Base-by-base conservation (phyloP, 2,113 vertebrate genomes). In the Boulengeromyrus knoepffleri region DNA sequence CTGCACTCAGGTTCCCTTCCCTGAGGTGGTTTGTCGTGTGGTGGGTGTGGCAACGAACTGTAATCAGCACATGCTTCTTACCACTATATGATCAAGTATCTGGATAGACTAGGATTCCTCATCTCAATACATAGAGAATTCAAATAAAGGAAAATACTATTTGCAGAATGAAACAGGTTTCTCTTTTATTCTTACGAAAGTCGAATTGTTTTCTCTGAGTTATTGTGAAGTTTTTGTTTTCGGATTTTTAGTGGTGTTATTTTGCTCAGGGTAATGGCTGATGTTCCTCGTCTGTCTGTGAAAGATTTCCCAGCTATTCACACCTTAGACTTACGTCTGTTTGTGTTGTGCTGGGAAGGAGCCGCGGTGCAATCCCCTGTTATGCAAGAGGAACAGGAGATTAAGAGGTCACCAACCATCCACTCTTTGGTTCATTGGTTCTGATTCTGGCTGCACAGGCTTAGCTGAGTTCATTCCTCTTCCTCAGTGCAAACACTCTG, bases 281-380 rank as follows among this genome's bases (percentile, higher is more conserved):
- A 66, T 88, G 31, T 89, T 52, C 90, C 19, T 70, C 9, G 9
- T 85, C 56, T 21, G 5, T 88, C 77, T 88, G 42, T 45, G 77
- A 80, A 80, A 39, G 74, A 80, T 80, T 42, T 80, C 74, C 36
- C 74, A 80, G 74, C 83, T 36, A 49, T 45, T 85, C 8, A 50
- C 47, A 49, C n/a, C 84, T 27, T 80, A 42, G 31, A 42, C n/a
- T 21, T 91, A 91, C 94, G 91, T 92, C 49, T 91, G 91, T 91
- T 89, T 93, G 91, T 91, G 92, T 91, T 90, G 80, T 47, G 92
- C 90, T 92, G 91, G 91, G 92, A 92, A 95, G 94, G 95, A 96
- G 95, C 92, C 93, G 45, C 17, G 91, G 91, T 92, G 95, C 94
- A 95, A 95, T 95, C 88, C 95, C 92, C 91, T 92, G 93, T 95